Percentiles rank a stretch among this genome's conserved stretches.
Conservation (phyloP, 2,113 vertebrate species). For the Sylvietta virens region DNA sequence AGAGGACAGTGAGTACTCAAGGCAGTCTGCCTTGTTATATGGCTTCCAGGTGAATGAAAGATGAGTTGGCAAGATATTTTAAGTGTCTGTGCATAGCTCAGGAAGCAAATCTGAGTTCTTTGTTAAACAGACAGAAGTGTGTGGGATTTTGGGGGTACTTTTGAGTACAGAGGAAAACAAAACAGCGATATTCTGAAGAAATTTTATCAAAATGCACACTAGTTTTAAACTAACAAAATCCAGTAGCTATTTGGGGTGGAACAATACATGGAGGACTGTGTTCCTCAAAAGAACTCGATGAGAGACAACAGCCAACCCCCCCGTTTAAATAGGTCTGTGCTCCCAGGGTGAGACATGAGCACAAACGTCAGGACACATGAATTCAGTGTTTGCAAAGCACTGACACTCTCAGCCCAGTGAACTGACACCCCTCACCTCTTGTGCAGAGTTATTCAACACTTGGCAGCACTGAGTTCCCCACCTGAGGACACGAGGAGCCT, state of each 20-base stretch:
- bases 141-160: neutral
- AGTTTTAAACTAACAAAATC: neutral
- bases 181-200: neutral
- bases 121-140: neutral
- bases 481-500: neutral
- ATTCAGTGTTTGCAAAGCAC: neutral
- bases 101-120: neutral
- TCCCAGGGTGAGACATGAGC: neutral
- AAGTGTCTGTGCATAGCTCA: neutral
- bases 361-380: accelerated
- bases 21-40: neutral
- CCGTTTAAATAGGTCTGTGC: accelerated
- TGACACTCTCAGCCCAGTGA: neutral
- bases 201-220: neutral
- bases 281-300: neutral
- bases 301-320: neutral
- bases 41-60: neutral
- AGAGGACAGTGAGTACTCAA: neutral
- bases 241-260: neutral
- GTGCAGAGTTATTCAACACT: neutral
- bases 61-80: neutral
- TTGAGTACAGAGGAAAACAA: neutral
- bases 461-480: neutral
- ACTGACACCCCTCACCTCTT: neutral
- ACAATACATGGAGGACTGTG: neutral